Percentiles rank a stretch among this genome's conserved stretches.
Evolutionary conservation across 2,113 vertebrate genomes (phyloP).

Genomic region (Chloebia gouldiae): DNA sequence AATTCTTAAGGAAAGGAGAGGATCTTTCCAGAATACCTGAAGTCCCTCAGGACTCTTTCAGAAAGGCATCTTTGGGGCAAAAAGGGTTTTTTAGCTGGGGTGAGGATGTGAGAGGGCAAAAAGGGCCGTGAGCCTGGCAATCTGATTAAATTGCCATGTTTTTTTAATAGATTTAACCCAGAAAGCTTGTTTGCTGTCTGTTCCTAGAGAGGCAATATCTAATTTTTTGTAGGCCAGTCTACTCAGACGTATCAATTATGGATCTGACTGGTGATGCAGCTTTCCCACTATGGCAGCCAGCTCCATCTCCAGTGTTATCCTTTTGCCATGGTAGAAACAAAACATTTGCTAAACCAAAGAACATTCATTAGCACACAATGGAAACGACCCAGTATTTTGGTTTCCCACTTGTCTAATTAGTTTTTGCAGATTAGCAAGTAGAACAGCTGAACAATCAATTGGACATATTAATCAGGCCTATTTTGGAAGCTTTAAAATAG

Average conservation of each 20-base stretch:
- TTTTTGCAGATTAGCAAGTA: conserved; percentile 55
- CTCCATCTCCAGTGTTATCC: neutral
- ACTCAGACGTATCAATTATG: neutral
- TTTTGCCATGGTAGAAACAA: conserved; percentile 33
- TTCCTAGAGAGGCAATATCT: neutral
- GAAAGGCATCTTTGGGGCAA: neutral
- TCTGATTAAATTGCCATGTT: neutral
- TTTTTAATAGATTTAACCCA: neutral
- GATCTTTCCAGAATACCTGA: neutral
- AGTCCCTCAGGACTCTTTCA: neutral
- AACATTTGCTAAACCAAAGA: conserved; percentile 54
- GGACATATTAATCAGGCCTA: conserved; percentile 66
- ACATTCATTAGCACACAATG: conserved; percentile 52
- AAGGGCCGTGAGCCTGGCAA: neutral
- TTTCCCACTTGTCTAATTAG: conserved; percentile 70
- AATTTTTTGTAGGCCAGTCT: neutral
- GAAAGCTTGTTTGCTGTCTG: neutral
- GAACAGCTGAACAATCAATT: conserved; percentile 67
- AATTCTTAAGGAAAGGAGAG: neutral
- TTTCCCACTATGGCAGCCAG: neutral
- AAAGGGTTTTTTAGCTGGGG: neutral
- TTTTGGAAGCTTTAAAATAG: conserved; percentile 57
- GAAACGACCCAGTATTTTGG: conserved; percentile 68
- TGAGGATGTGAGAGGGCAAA: neutral
- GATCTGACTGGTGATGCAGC: neutral